Evolutionary conservation across 2,888 invertebrate genomes (phyloP), one percentile per base, ranked within the genome.

Genomic region (Plagodis pulveraria): DNA sequence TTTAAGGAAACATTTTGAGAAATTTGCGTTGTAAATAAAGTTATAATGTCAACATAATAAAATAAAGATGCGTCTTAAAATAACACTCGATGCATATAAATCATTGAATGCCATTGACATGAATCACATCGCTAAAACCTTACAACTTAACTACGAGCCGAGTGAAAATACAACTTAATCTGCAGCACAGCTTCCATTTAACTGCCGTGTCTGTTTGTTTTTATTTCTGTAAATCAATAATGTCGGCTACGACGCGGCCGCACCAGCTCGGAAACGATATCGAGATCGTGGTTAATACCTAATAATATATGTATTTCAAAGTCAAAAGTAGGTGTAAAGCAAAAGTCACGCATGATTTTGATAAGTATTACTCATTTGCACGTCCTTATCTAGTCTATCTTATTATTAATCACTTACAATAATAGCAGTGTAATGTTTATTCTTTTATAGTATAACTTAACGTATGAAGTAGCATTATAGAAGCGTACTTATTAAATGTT

Each of bases 81-180:
- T 4, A 22, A 22, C 22, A 2, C 22, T 22, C 22, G 22, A 22
- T 22, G 22, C 22, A 22, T 22, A 22, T 22, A 22, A 22, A 22
- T 4, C 22, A 22, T 22, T 22, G 2, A 22, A 22, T 22, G 22
- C 22, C 22, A 22, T 22, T 22, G 22, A 22, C 22, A 4, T 22
- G 22, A 22, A 22, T 22, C 22, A 22, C 36, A 7, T 12, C 59
- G 56, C 56, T 54, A 6, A 9, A 45, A 48, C 8, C 56, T 44
- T 11, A 8, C 58, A 36, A 45, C 73, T 73, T 69, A 56, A 48
- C 70, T 61, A 5, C 55, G 47, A 41, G 44, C 47, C 55, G 69
- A 73, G 77, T 70, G 73, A 73, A 62, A 69, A 79, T 80, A 84
- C 80, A 80, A 77, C 74, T 86, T 80, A 83, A 84, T 85, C 82